Percentiles rank a stretch among this genome's conserved stretches.
Evolutionary conservation across 1,140 invertebrate species (phyloP).

Genomic region (Zaprionus inermis): DNA sequence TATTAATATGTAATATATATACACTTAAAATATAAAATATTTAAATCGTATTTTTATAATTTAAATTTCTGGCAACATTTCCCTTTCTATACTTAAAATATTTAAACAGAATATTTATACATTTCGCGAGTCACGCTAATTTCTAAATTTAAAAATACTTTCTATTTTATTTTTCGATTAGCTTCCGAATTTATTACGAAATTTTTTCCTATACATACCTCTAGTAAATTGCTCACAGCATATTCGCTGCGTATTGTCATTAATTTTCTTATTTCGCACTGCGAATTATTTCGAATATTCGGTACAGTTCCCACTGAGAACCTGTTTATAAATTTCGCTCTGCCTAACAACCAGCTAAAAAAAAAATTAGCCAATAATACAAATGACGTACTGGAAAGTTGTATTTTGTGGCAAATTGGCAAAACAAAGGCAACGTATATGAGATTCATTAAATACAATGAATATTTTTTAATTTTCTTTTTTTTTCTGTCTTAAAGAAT

Average conservation of each 20-base stretch:
- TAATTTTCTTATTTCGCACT: not conserved
- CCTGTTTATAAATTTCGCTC: constrained; percentile 2
- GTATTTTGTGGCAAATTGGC: not conserved
- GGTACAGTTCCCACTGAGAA: constrained; percentile 9
- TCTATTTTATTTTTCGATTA: constrained; percentile 1
- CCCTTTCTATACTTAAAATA: not conserved
- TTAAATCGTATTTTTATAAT: not conserved
- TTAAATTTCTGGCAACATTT: not conserved
- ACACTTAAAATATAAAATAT: not conserved
- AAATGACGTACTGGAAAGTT: constrained; percentile 16
- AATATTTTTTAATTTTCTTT: too few relatives aligned
- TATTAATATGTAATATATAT: not conserved
- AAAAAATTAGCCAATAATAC: not conserved
- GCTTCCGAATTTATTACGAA: not conserved
- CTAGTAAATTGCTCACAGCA: not conserved
- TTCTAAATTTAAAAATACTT: not conserved
- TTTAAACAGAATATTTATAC: not conserved
- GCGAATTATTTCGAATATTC: not conserved
- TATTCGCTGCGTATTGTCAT: not conserved
- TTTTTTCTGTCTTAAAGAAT: not conserved
- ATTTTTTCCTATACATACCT: not conserved
- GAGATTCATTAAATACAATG: too few relatives aligned
- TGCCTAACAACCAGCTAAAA: constrained; percentile 5
- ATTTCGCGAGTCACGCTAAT: not conserved
- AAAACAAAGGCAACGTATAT: not conserved